Evolutionary conservation across 1,140 invertebrate species (phyloP).

Genomic region (Pseudoatta argentina): DNA sequence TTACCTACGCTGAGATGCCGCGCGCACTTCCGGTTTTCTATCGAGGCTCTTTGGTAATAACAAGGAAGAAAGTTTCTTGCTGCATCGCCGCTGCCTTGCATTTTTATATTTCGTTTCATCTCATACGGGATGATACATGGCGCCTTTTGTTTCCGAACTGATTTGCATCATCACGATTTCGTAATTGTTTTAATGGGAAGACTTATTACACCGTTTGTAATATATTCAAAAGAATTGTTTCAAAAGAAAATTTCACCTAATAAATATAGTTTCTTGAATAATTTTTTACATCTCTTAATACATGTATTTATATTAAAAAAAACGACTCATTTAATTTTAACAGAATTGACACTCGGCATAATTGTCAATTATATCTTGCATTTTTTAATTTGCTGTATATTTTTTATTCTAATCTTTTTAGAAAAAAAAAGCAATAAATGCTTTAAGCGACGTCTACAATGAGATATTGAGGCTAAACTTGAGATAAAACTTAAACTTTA

Average conservation of each 20-base stretch:
- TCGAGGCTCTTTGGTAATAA: slow-evolving; percentile 70
- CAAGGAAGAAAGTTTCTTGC: slow-evolving; percentile 70
- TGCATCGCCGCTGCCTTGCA: slow-evolving; percentile 2
- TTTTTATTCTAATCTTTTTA: neutral
- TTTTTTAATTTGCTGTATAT: neutral
- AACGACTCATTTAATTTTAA: neutral
- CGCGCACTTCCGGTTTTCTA: slow-evolving; percentile 80
- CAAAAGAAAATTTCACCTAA: neutral
- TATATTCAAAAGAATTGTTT: neutral
- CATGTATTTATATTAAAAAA: neutral
- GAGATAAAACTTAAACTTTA: too few species aligned
- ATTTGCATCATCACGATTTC: slow-evolving; percentile 43
- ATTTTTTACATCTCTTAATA: neutral
- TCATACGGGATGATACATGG: neutral
- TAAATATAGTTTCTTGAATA: neutral
- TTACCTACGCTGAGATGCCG: slow-evolving; percentile 72
- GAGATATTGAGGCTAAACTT: too few species aligned
- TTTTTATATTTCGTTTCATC: slow-evolving; percentile 2
- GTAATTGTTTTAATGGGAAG: neutral
- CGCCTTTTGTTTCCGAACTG: slow-evolving; percentile 23
- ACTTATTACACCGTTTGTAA: neutral
- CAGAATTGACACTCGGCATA: neutral
- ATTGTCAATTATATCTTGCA: neutral
- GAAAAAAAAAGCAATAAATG: neutral
- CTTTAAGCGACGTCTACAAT: too few species aligned